These are phyloP conservation scores for Polypedilum vanderplanki DNA, from an alignment of 1,140 invertebrate genomes.

Conservation along the genomic window DNA sequence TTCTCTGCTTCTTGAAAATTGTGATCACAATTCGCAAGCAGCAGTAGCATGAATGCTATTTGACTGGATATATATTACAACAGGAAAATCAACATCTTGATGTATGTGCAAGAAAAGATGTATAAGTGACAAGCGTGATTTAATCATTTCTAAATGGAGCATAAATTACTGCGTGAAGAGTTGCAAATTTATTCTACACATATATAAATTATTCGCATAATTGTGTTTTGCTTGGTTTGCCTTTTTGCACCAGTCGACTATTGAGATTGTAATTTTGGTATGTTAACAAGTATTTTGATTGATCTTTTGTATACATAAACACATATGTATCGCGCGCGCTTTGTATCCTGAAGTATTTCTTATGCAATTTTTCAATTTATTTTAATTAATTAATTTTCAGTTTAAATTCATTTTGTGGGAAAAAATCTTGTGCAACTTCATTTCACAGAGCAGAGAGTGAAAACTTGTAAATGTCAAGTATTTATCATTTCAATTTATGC, in stretches of 20 bases:
- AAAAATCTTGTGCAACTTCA: conserved; percentile 17
- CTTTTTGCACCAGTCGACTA: neutral
- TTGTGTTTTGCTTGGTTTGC: neutral
- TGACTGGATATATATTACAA: neutral
- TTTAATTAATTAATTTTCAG: neutral
- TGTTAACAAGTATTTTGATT: conserved; percentile 19
- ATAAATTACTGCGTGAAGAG: conserved; percentile 12
- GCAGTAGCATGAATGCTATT: too few relatives aligned
- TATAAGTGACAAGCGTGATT: conserved; percentile 17
- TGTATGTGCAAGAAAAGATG: neutral
- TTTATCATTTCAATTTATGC: conserved; percentile 19
- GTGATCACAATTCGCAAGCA: neutral
- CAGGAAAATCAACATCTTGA: conserved; percentile 17
- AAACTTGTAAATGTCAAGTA: conserved; percentile 13
- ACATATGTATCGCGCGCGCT: conserved; percentile 1
- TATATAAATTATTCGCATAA: conserved; percentile 3
- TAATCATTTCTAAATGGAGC: conserved; percentile 12
- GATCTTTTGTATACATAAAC: neutral
- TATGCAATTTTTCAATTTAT: neutral
- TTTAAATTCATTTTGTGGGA: neutral
- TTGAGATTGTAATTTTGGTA: neutral
- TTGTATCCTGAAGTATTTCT: conserved; percentile 1
- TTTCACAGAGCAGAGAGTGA: neutral
- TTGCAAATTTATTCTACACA: conserved; percentile 14
- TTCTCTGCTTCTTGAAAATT: neutral